Base-by-base conservation (phyloP, 1,140 invertebrate genomes). In the Acyrthosiphon pisum region DNA sequence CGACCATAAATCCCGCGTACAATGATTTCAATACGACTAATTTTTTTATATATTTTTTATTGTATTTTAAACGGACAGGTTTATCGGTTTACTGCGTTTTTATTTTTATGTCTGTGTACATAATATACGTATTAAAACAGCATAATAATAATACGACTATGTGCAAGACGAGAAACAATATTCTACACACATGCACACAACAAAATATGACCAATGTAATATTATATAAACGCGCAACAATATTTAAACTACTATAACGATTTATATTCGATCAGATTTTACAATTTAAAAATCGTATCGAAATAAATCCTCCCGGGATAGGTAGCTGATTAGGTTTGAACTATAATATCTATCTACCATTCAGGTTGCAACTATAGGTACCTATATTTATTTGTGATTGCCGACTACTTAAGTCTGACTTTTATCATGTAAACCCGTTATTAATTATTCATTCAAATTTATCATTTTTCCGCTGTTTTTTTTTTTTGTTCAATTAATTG, bases 51-150 rank as follows among this genome's bases (percentile, higher is more conserved):
- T 46, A 41, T 76, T 92, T 92, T 93, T 93, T 93, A 93, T 93
- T 84, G 91, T 84, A 53, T 84, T 93, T 93, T 93, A 93, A 93
- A 93, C 91, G 91, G 91, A 93, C 91, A 84, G 91, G 91, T 93
- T 93, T 93, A 93, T 93, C n/a, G 91, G 46, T 83, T 83, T 92
- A 81, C 76, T 50, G 68, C 48, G 37, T 90, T 90, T 60, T 90
- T 60, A 44, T 90, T 90, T 90, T 90, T 60, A 90, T 60, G 53
- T 44, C 53, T 30, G 37, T 48, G 30, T 88, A 88, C 20, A 53
- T 35, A 35, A 50, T 50, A n/a, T 50, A 1, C 46, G 46, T 50
- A 30, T 46, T 30, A n/a, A 46, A 46, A 41, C 37, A 84, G n/a
- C 4, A 41, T 37, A 37, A 83, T 83, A n/a, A 76, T 18, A 81